Base-by-base conservation (phyloP, 2,113 vertebrate species). In the Tinamus guttatus region DNA sequence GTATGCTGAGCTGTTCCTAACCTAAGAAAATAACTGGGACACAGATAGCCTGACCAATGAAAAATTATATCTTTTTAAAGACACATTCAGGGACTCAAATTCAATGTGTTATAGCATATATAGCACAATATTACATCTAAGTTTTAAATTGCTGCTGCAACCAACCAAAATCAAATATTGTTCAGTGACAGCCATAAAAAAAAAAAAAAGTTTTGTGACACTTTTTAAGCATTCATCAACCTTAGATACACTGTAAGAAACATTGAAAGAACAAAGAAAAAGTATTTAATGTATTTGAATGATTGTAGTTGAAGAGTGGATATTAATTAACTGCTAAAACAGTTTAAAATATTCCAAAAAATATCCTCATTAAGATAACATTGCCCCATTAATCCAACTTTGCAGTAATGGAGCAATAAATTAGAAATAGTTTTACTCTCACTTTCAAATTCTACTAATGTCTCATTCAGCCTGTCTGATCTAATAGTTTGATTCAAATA, bases 221-320 rank as follows among this genome's bases (percentile, higher is more conserved):
- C 10, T 32, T 52, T 34, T 69, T 69, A 22, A 77, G 82, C 77
- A 13, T 69, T 91, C 34, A 62, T 12, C 49, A 73, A 3, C 40
- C 6, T 47, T 68, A 52, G 10, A 71, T 6, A 47, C 11, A 52
- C 4, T 25, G 47, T 13, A 78, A 65, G 13, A 19, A 82, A 71
- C n/a, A 80, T 27, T 2, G 5, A 70, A 62, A 38, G 2, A 13
- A 41, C 59, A 47, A 30, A 0, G 2, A 14, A 21, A 28, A 51
- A 43, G 32, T 59, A 41, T 7, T 67, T 15, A 52, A 84, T 70
- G 56, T 28, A 6, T 7, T 43, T 58, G 8, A 78, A 78, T 8
- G 5, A 9, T 56, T 65, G 20, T 38, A 62, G 74, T 81, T 45
- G 84, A 27, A 82, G 8, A 67, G n/a, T 0, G 0, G 3, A 13